phyloP scores from a whole-genome alignment of 2,797 vertebrate species.

The Pygocentrus nattereri region DNA sequence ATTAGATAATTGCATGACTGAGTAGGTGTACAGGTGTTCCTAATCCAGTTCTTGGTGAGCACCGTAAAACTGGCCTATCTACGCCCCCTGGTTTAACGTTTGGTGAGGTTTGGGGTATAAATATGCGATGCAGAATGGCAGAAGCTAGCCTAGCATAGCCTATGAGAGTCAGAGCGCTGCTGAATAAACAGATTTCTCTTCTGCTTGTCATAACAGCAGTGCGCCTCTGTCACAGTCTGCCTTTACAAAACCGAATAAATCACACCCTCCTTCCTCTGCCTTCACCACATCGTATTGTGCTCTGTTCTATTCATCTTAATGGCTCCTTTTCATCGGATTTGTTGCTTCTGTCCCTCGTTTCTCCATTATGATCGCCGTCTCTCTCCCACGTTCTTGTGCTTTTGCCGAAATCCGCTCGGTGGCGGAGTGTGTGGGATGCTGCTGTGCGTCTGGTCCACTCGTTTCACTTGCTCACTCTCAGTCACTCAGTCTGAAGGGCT shows the following conservation, averaged over 20 bases:
- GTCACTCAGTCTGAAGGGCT: slow-evolving; percentile 53
- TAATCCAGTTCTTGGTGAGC: too few species aligned
- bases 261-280: neutral
- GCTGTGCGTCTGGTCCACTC: slow-evolving; percentile 44
- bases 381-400: slow-evolving; percentile 40
- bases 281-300: neutral
- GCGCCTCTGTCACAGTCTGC: slow-evolving; percentile 13
- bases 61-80: too few species aligned
- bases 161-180: neutral
- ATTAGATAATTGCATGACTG: too few species aligned
- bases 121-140: slow-evolving; percentile 5
- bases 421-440: slow-evolving; percentile 51
- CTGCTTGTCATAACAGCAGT: slow-evolving; percentile 9
- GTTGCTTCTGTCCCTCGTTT: neutral
- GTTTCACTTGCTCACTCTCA: slow-evolving; percentile 42
- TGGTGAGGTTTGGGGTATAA: neutral
- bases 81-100: neutral
- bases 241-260: neutral
- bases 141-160: neutral
- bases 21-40: too few species aligned
- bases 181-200: slow-evolving; percentile 29
- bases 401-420: slow-evolving; percentile 24
- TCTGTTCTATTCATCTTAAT: neutral
- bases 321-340: neutral
- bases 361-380: slow-evolving; percentile 27